These are phyloP conservation scores for Drosophila hydei DNA, from an alignment of 1,140 invertebrate species.

Conservation along the genomic window DNA sequence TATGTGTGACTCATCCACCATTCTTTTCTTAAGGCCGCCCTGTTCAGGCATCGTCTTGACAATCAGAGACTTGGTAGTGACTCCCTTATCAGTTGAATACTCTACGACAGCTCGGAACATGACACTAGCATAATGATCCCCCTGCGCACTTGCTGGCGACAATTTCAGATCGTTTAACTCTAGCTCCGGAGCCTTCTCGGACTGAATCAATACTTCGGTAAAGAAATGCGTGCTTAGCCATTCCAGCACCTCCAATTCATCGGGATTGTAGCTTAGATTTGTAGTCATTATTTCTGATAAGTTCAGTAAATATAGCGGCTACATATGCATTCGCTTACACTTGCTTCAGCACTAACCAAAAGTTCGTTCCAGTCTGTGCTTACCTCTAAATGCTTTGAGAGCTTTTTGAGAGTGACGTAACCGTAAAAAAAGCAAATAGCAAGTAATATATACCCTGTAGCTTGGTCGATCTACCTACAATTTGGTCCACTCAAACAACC, in stretches of 20 bases:
- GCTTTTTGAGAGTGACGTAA: neutral
- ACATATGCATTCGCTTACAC: neutral
- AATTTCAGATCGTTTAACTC: conserved; percentile 31
- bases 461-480: neutral
- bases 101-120: conserved; percentile 45
- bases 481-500: no score
- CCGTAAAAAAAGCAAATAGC: neutral
- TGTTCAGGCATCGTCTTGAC: conserved; percentile 52
- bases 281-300: conserved; percentile 2
- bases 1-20: conserved; percentile 33
- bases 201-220: conserved; percentile 26
- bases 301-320: neutral
- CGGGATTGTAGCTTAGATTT: conserved; percentile 32
- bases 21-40: conserved; percentile 36
- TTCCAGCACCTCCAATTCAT: conserved; percentile 45
- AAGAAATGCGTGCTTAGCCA: conserved; percentile 49
- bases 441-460: neutral
- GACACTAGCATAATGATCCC: conserved; percentile 64
- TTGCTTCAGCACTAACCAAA: neutral
- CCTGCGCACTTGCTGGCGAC: conserved; percentile 47
- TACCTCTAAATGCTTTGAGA: neutral
- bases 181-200: conserved; percentile 29
- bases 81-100: neutral
- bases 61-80: conserved; percentile 32
- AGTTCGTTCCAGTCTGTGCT: neutral